Percentiles rank a stretch among this genome's conserved stretches.
These are phyloP conservation scores for Psophia crepitans DNA, from an alignment of 2,113 vertebrate genomes.

Conservation along the genomic window DNA sequence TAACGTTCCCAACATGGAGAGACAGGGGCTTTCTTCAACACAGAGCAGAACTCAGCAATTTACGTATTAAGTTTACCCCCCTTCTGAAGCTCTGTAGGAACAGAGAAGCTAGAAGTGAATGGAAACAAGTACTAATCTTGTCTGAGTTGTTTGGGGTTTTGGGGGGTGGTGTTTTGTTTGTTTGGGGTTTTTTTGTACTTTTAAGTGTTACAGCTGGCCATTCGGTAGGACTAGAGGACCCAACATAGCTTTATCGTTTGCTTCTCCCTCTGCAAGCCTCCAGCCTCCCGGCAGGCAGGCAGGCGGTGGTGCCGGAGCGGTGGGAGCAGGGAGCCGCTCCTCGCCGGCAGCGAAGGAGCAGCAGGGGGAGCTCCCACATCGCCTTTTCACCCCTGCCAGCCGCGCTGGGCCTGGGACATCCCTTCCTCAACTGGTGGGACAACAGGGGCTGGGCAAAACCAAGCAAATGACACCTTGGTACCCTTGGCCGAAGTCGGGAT, in stretches of 20 bases:
- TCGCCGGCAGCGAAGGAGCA: background rate
- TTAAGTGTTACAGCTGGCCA: fast-evolving
- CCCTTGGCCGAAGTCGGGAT: fast-evolving
- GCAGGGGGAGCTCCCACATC: background rate
- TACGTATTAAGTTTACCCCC: fast-evolving
- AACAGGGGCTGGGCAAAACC: too few species aligned
- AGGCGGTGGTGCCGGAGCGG: background rate
- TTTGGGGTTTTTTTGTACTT: too few species aligned
- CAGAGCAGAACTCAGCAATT: background rate
- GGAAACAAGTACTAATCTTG: fast-evolving
- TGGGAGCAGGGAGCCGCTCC: background rate
- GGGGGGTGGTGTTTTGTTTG: too few species aligned
- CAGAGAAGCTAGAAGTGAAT: background rate
- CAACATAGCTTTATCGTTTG: fast-evolving
- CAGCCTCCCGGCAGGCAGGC: too few species aligned
- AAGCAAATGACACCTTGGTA: too few species aligned
- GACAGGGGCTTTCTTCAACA: fast-evolving
- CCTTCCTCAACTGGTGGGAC: too few species aligned
- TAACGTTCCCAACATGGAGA: fast-evolving
- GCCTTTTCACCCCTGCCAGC: background rate
- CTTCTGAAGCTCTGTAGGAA: fast-evolving
- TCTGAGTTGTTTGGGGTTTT: too few species aligned
- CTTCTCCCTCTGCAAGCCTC: too few species aligned
- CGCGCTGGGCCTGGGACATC: too few species aligned
- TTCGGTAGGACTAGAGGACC: too few species aligned